Evolutionary conservation across 2,113 vertebrate genomes (phyloP), one percentile per base, ranked within the genome.

Genomic region (Ailurus styani): DNA sequence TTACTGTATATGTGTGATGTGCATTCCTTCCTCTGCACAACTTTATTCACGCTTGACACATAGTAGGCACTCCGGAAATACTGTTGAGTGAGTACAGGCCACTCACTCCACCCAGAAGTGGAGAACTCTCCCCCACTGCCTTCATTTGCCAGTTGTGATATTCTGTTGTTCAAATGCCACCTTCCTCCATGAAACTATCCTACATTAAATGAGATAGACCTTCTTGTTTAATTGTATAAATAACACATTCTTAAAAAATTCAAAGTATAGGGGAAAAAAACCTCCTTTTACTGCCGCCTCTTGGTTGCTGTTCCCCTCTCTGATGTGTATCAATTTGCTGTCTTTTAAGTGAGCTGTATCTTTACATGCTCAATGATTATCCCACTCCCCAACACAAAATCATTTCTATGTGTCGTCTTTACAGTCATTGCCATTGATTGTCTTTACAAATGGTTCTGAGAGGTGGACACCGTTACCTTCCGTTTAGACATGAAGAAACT

Each of bases 1-100:
- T 79, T 3, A 15, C 12, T 12, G 8, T 13, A 9, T 14, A 0
- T 1, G 0, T 27, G 15, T 27, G 42, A 45, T 20, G 52, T 2
- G 12, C 18, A 0, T 23, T 8, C 40, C 42, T 75, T 57, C 50
- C 23, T 84, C 87, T 66, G 34, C n/a, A 29, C 3, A 21, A 5
- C n/a, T 31, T 6, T 81, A 4, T 31, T 18, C 75, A 17, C 15
- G 23, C 45, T 13, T n/a, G 84, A 54, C 84, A 77, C 34, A 78
- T 55, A n/a, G 57, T 50, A 34, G 47, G 11, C 37, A 0, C 79
- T 57, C 11, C 10, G 7, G 55, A 81, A 57, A 42, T 20, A 8
- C 2, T 57, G 15, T 31, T 13, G 23, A 54, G 14, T 14, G 17
- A 40, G 34, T 42, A 25, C 29, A 5, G 6, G 17, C 14, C 31